Percentiles rank a stretch among this genome's conserved stretches.
Conservation (phyloP, 2,113 vertebrate species). For the Chrysochloris asiatica region DNA sequence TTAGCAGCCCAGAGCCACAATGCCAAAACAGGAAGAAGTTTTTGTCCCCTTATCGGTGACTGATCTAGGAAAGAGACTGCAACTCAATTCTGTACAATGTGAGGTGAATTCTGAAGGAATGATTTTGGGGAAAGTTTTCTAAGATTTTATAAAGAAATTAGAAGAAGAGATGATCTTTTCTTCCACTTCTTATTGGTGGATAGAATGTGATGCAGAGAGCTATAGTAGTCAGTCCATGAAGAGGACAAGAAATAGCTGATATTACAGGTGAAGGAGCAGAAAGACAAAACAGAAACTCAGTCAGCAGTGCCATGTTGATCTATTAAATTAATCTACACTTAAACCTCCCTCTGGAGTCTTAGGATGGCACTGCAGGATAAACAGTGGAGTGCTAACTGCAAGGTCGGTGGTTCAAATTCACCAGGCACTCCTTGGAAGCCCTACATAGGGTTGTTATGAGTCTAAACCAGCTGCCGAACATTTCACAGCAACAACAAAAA, state of each 20-base stretch:
- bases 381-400: too few species aligned
- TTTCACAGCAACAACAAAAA: too few species aligned
- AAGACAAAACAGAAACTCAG: background rate
- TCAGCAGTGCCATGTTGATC: background rate
- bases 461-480: too few species aligned
- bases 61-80: background rate
- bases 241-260: background rate
- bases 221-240: background rate
- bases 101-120: background rate
- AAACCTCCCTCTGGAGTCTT: too few species aligned
- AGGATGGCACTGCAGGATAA: too few species aligned
- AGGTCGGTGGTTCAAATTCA: too few species aligned
- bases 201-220: background rate
- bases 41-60: background rate
- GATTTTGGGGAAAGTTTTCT: background rate
- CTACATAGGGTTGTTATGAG: too few species aligned
- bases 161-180: background rate
- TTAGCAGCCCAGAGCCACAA: too few species aligned
- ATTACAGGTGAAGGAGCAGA: background rate
- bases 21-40: too few species aligned
- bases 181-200: background rate
- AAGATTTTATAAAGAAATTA: slow-evolving; percentile 1
- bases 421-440: too few species aligned
- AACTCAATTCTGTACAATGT: background rate
- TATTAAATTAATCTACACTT: background rate